phyloP scores from a whole-genome alignment of 2,113 vertebrate genomes.

The Hippoglossus stenolepis region DNA sequence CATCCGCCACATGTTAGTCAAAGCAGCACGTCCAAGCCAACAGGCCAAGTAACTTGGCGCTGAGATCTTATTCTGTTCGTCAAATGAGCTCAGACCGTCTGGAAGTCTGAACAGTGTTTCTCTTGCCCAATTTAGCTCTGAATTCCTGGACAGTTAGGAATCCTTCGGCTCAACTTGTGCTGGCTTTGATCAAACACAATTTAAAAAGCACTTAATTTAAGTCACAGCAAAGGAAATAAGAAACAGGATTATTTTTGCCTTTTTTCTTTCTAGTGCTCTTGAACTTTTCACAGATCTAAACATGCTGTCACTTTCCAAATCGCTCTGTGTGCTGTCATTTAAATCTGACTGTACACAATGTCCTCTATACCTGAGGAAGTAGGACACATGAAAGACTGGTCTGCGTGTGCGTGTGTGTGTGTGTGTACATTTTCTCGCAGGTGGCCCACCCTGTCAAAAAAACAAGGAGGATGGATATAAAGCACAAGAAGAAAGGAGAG shows the following conservation, averaged over 20 bases:
- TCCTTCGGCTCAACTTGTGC: slow-evolving; percentile 17
- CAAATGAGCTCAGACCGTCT: slow-evolving; percentile 66
- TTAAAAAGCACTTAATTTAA: slow-evolving; percentile 35
- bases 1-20: slow-evolving; percentile 11
- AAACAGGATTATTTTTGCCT: slow-evolving; percentile 43
- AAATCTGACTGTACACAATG: slow-evolving; percentile 14
- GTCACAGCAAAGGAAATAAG: slow-evolving; percentile 52
- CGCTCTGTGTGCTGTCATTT: slow-evolving; percentile 20
- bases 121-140: slow-evolving; percentile 52
- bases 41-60: slow-evolving; percentile 24
- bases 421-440: slow-evolving; percentile 28
- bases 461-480: slow-evolving; percentile 48
- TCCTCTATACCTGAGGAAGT: slow-evolving; percentile 28
- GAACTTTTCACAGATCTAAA: slow-evolving; percentile 62
- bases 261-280: slow-evolving; percentile 27
- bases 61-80: slow-evolving; percentile 39
- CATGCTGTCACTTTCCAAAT: slow-evolving; percentile 56
- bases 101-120: slow-evolving; percentile 57
- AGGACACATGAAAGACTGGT: slow-evolving; percentile 17
- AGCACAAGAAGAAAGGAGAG: slow-evolving; percentile 54
- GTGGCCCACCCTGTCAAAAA: slow-evolving; percentile 38
- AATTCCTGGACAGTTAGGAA: slow-evolving; percentile 47
- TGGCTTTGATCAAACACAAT: slow-evolving; percentile 52
- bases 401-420: slow-evolving; percentile 34
- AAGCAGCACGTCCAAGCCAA: slow-evolving; percentile 8